Base-by-base conservation (phyloP, 92 coral and sea anemone species). In the Phenganax subtilis region DNA sequence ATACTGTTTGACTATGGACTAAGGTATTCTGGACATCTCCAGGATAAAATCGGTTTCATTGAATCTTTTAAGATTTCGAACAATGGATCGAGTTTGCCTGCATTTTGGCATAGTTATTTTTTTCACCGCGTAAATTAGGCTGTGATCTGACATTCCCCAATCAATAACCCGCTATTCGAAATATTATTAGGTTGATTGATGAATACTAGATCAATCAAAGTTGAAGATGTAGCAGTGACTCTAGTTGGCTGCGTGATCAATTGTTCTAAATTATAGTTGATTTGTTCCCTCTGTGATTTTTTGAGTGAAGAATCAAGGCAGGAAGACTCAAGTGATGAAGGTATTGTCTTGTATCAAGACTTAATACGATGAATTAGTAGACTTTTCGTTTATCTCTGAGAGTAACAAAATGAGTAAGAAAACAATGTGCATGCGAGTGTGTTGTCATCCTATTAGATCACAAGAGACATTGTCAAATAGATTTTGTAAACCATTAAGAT, bases 71-170 rank as follows among this genome's bases (percentile, higher is more conserved):
- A 44, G 51, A n/a, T 72, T 52, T 72, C 16, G 77, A 14, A 72
- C 58, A 37, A 37, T n/a, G 8, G 3, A 2, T 9, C 28, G 57
- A 15, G 65, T 72, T 55, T 71, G 83, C 51, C 60, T 64, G 20
- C n/a, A 58, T 77, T 59, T 59, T 9, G 4, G 65, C 17, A 59
- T 9, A 5, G 57, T 85, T 8, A 47, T 71, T 72, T 86, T 86
- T 69, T 79, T 52, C 25, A 67, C 83, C 15, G 77, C 86, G 76
- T 63, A 86, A 16, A 86, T 76, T 72, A 86, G 47, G 63, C 86
- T 87, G 72, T 87, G 87, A 75, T 87, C 87, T 58, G 90, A 87
- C 51, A 87, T 87, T 20, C 90, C 90, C 9, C 75, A 11, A 37
- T 80, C 85, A 12, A 88, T 81, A 44, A 88, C 90, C 14, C 90